phyloP scores from a whole-genome alignment of 2,113 vertebrate genomes.

The Camelus dromedarius region DNA sequence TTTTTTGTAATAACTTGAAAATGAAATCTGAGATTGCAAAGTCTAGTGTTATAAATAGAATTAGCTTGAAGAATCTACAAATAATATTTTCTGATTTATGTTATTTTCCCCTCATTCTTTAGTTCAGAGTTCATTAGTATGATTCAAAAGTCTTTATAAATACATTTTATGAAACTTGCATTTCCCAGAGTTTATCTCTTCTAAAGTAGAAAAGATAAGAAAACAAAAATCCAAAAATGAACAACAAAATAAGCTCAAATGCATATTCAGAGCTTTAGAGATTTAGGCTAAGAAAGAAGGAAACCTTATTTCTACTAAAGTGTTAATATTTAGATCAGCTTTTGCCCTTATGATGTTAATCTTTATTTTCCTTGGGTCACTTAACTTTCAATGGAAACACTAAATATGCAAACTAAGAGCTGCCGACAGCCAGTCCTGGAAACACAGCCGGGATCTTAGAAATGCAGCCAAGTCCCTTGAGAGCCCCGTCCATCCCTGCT shows the following conservation, averaged over 20 bases:
- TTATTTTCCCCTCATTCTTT: not conserved
- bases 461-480: not conserved
- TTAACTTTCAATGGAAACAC: not conserved
- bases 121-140: not conserved
- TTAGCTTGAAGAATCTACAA: not conserved
- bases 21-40: not conserved
- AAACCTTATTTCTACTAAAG: not conserved
- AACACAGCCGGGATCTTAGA: not conserved
- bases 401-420: not conserved
- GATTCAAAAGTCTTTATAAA: not conserved
- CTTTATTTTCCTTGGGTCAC: not conserved
- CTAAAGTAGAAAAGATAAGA: not conserved
- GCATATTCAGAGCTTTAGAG: not conserved
- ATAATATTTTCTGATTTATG: constrained; percentile 6
- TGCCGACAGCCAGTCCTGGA: not conserved
- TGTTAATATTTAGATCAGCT: not conserved
- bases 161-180: not conserved
- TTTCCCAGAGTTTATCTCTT: not conserved
- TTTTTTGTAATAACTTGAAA: constrained; percentile 13
- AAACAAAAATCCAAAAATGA: not conserved
- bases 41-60: not conserved
- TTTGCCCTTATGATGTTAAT: not conserved
- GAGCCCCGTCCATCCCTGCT: not conserved
- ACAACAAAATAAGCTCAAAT: not conserved
- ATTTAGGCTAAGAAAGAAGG: not conserved